Conservation (phyloP, 2,888 invertebrate species). For the Drosophila phalerata region DNA sequence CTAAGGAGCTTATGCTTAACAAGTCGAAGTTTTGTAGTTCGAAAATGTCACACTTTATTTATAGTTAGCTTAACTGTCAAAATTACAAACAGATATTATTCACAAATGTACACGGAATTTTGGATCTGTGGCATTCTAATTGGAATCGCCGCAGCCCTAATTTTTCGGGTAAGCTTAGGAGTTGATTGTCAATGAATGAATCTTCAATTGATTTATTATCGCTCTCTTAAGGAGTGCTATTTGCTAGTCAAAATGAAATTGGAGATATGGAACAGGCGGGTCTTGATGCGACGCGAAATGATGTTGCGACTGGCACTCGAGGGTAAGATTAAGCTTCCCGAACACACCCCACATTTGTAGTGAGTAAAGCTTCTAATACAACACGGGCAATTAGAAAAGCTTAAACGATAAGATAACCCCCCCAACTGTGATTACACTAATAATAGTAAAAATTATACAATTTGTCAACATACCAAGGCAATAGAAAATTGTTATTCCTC, state of each 20-base stretch:
- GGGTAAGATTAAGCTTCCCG: constrained; percentile 57
- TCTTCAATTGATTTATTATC: not conserved
- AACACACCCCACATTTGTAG: not conserved
- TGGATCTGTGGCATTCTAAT: constrained; percentile 68
- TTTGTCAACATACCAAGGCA: constrained; percentile 8
- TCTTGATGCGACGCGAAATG: constrained; percentile 64
- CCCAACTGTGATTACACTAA: constrained; percentile 3
- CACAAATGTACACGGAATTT: constrained; percentile 61
- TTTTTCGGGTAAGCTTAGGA: constrained; percentile 60
- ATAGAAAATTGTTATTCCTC: not conserved
- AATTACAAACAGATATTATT: constrained; percentile 24
- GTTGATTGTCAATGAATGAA: not conserved
- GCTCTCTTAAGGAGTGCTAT: constrained; percentile 63
- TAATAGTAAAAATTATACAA: constrained; percentile 7
- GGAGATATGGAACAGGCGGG: constrained; percentile 57
- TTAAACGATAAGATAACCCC: constrained; percentile 61
- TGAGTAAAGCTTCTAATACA: constrained; percentile 16
- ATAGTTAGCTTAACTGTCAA: constrained; percentile 26
- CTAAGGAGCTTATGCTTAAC: constrained; percentile 33
- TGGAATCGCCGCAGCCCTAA: constrained; percentile 49
- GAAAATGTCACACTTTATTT: constrained; percentile 4
- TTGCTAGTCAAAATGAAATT: constrained; percentile 61
- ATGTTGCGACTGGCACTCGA: constrained; percentile 65
- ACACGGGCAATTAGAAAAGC: constrained; percentile 27
- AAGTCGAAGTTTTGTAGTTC: constrained; percentile 3